A percentile compares a stretch with the other conserved stretches of the same genome.
These are phyloP conservation scores for Stegodyphus dumicola DNA, from an alignment of 1,140 invertebrate genomes.

Conservation along the genomic window DNA sequence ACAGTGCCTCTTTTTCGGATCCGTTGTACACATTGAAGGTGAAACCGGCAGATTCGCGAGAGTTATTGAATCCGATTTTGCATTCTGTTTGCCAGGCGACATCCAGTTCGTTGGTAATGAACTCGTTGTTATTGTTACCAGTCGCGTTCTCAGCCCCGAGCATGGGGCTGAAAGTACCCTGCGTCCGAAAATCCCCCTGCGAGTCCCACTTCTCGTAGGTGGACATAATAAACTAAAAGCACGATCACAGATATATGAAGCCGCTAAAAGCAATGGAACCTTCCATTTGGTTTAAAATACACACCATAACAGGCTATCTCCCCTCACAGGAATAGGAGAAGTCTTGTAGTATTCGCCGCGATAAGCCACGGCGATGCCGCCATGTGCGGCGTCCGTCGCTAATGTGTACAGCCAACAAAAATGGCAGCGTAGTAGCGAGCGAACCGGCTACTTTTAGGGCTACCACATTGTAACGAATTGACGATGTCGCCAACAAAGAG, in stretches of 20 bases:
- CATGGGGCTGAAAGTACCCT: constrained; percentile 43
- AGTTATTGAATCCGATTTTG: constrained; percentile 40
- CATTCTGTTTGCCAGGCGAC: constrained; percentile 51
- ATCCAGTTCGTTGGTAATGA: constrained; percentile 33
- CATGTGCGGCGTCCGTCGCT: constrained; percentile 57
- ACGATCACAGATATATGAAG: constrained; percentile 12
- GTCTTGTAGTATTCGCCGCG: background rate
- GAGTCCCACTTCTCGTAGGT: constrained; percentile 48
- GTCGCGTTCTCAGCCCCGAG: constrained; percentile 17
- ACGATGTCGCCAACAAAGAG: constrained; percentile 1
- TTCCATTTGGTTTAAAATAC: constrained; percentile 13
- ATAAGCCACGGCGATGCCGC: constrained; percentile 40
- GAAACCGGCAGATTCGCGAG: constrained; percentile 25
- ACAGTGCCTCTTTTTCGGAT: constrained; percentile 26
- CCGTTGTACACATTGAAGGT: constrained; percentile 45
- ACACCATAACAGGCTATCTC: constrained; percentile 19
- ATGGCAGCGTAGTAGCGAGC: constrained; percentile 46
- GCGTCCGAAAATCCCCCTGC: constrained; percentile 24
- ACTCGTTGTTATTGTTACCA: constrained; percentile 31
- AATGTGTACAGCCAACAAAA: constrained; percentile 40
- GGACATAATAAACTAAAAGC: constrained; percentile 38
- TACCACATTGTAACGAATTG: constrained; percentile 38
- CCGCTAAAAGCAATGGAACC: constrained; percentile 23
- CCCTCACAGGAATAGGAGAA: constrained; percentile 45
- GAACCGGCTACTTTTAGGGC: constrained; percentile 51